These are phyloP conservation scores for Drosophila macrothrix DNA, from an alignment of 2,888 invertebrate genomes.

Conservation along the genomic window DNA sequence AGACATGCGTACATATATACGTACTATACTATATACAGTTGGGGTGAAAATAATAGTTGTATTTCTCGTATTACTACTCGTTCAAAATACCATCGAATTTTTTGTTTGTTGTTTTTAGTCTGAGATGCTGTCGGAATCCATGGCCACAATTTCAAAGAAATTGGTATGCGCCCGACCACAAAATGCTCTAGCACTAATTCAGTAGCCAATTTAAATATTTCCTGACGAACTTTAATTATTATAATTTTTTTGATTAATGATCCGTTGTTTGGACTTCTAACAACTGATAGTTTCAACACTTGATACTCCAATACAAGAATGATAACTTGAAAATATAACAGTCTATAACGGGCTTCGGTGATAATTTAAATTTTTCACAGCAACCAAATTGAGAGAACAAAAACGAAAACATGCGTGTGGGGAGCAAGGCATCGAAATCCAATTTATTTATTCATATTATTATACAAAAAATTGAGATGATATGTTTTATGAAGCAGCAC, in stretches of 20 bases:
- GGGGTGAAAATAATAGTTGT: neutral
- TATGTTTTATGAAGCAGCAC: neutral
- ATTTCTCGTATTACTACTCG: neutral
- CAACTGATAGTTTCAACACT: no score
- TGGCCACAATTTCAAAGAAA: neutral
- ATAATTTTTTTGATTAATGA: no score
- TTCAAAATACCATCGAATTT: neutral
- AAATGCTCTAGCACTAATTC: neutral
- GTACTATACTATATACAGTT: neutral
- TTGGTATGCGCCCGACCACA: neutral
- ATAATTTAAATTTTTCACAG: no score
- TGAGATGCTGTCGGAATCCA: neutral
- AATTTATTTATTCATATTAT: neutral
- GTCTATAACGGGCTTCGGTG: no score
- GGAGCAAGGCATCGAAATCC: neutral
- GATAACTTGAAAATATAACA: no score
- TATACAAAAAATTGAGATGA: neutral
- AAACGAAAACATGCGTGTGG: neutral
- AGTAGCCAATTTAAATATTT: neutral
- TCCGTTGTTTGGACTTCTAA: no score
- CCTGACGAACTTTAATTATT: neutral
- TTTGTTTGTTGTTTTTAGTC: neutral
- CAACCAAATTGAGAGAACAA: no score
- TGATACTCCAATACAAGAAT: no score
- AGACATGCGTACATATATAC: neutral